Percentiles rank a stretch among this genome's conserved stretches.
Conservation (phyloP, 2,888 invertebrate genomes). For the Drosophila trichaetosa region DNA sequence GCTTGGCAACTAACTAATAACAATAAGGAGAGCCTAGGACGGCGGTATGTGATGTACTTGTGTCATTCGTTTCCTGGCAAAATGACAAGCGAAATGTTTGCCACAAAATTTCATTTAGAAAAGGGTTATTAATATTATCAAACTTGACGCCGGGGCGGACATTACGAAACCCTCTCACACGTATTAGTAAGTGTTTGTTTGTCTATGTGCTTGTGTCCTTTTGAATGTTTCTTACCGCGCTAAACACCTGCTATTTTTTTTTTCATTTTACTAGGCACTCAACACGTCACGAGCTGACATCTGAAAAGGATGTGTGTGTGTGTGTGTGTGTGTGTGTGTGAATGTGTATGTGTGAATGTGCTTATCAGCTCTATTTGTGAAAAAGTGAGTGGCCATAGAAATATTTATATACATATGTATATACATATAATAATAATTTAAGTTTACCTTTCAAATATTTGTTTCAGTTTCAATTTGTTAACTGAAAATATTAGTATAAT, state of each 20-base stretch:
- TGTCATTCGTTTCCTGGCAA: conserved; percentile 74
- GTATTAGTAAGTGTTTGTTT: conserved; percentile 4
- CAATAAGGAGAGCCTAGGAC: conserved; percentile 21
- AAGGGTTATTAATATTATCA: conserved; percentile 78
- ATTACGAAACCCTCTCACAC: conserved; percentile 27
- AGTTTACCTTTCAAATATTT: not conserved
- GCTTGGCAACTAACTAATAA: conserved; percentile 44
- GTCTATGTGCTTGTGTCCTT: conserved; percentile 18
- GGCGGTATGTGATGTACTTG: conserved; percentile 66
- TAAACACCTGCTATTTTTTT: conserved; percentile 73
- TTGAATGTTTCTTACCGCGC: conserved; percentile 56
- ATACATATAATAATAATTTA: not conserved
- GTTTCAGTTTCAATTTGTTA: not conserved
- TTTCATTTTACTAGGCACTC: conserved; percentile 71
- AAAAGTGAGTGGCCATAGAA: not conserved
- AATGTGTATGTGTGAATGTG: not conserved
- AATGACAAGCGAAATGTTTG: conserved; percentile 76
- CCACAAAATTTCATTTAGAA: conserved; percentile 77
- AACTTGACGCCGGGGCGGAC: conserved; percentile 64
- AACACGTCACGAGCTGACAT: conserved; percentile 56
- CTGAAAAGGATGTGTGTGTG: not conserved
- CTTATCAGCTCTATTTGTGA: not conserved
- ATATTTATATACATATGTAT: not conserved
- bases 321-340: not conserved
- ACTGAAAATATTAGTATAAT: not conserved